Evolutionary conservation across 2,888 invertebrate species (phyloP).

Genomic region (Temnothorax ravouxi): DNA sequence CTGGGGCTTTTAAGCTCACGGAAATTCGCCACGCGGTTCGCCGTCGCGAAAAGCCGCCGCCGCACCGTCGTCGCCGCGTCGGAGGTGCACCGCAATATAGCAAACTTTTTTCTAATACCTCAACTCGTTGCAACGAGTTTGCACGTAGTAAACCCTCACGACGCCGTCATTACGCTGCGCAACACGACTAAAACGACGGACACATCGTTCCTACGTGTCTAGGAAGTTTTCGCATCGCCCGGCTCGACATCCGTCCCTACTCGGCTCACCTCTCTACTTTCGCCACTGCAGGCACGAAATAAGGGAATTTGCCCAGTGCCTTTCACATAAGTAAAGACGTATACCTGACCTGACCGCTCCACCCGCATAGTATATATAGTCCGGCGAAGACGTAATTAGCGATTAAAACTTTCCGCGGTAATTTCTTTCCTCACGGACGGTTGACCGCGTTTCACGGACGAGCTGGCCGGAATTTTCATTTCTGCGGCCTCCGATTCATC

Average conservation of each 20-base stretch:
- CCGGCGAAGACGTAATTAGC: conserved; percentile 77
- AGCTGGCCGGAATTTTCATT: conserved; percentile 68
- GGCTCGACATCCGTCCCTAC: conserved; percentile 62
- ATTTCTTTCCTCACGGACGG: conserved; percentile 76
- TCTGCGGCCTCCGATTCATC: conserved; percentile 57
- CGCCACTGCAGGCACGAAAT: conserved; percentile 62
- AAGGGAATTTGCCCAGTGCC: conserved; percentile 64
- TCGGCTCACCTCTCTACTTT: conserved; percentile 56
- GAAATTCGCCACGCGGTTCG: conserved; percentile 43
- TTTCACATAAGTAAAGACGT: conserved; percentile 57
- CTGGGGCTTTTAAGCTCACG: conserved; percentile 18
- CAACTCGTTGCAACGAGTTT: conserved; percentile 62
- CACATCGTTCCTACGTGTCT: conserved; percentile 78
- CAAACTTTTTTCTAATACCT: conserved; percentile 68
- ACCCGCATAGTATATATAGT: conserved; percentile 31
- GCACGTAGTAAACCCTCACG: conserved; percentile 76
- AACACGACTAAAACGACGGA: conserved; percentile 73
- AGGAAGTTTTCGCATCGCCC: conserved; percentile 72
- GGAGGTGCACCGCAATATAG: conserved; percentile 49
- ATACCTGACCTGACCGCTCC: conserved; percentile 36
- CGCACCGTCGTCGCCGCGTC: background rate
- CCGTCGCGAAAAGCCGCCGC: conserved; percentile 29
- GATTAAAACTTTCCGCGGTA: conserved; percentile 78
- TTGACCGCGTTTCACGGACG: conserved; percentile 73
- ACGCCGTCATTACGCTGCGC: conserved; percentile 74